Percentiles rank a stretch among this genome's conserved stretches.
Evolutionary conservation across 2,888 invertebrate genomes (phyloP).

Genomic region (Agonum fuliginosum): DNA sequence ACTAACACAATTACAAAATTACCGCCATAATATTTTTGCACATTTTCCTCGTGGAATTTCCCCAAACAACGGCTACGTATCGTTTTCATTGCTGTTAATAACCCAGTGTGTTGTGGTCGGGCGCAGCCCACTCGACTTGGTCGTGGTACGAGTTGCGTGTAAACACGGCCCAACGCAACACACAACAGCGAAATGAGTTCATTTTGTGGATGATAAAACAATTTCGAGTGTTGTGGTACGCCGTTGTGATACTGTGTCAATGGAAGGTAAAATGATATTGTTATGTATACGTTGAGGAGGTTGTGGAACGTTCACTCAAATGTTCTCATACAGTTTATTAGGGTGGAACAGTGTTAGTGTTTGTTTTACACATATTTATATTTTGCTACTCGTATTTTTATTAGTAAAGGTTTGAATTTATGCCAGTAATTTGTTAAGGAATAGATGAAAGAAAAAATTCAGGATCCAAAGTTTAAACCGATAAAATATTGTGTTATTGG

Average conservation of each 20-base stretch:
- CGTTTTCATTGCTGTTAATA: slow-evolving; percentile 6
- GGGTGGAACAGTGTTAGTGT: background rate
- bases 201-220: slow-evolving; percentile 41
- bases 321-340: too few relatives aligned
- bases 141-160: background rate
- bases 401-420: too few relatives aligned
- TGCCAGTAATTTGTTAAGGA: too few relatives aligned
- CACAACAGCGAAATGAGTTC: background rate
- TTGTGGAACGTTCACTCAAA: too few relatives aligned
- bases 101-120: background rate
- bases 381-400: too few relatives aligned
- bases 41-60: background rate
- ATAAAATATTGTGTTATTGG: too few relatives aligned
- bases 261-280: slow-evolving; percentile 32
- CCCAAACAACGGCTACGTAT: background rate
- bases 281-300: slow-evolving; percentile 13
- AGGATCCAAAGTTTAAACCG: too few relatives aligned
- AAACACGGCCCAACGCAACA: background rate
- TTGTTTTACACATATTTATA: too few relatives aligned
- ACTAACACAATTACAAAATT: background rate
- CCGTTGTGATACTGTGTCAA: slow-evolving; percentile 19
- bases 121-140: slow-evolving; percentile 21
- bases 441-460: too few relatives aligned
- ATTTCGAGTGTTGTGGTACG: slow-evolving; percentile 15
- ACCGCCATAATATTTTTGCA: background rate